Evolutionary conservation across 2,113 vertebrate species (phyloP), one percentile per base, ranked within the genome.

Genomic region (Antidorcas marsupialis): DNA sequence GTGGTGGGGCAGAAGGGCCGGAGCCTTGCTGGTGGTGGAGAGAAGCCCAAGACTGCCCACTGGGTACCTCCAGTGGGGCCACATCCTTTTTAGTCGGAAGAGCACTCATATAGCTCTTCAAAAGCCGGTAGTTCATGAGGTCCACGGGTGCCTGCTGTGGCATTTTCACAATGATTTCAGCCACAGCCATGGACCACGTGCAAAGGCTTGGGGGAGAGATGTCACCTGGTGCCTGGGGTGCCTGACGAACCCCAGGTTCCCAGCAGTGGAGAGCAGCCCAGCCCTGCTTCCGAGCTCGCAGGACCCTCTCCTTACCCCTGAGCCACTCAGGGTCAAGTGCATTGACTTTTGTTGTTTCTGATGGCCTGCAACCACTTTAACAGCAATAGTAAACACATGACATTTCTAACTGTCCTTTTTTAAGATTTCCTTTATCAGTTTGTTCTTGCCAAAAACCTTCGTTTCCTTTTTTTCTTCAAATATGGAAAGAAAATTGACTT

Each of bases 1-100:
- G 47, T 11, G 23, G 87, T 1, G 0, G 4, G 16, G 43, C 16
- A 23, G 47, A 28, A 79, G 55, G 43, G 4, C 23, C 5, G 0
- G 2, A 3, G 93, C 28, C 60, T 14, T 17, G 78, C 60, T 15
- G 30, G 23, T 0, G 1, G 33, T 5, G 16, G 33, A 33, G 39
- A 43, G 43, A n/a, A 21, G 53, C 45, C 17, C 1, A 1, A 30
- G 59, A 52, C 43, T 30, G 19, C 21, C 4, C 15, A 23, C 47
- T 15, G 17, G 3, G 45, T 6, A 5, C 62, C 11, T 25, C n/a
- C 4, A 3, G 25, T 19, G 64, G 33, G 36, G 47, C 47, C 19
- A 86, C 67, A 52, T 23, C 2, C 39, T 36, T 19, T 1, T 91
- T 5, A 53, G 28, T 21, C 27, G 43, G 81, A 76, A 36, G 67